Conservation (phyloP, 2,888 invertebrate species). For the Lithophane socia region DNA sequence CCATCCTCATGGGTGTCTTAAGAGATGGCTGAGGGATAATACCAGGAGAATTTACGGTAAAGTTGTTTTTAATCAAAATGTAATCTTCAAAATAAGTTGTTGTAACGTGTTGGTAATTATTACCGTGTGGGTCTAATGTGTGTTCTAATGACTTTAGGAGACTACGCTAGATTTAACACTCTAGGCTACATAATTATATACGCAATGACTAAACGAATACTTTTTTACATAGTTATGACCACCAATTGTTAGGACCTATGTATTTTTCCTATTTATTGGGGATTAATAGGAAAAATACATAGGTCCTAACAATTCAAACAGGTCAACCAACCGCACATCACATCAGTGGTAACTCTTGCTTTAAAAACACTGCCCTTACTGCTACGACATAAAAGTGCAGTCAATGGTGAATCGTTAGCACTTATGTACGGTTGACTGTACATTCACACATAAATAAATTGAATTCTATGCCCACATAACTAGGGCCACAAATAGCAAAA, state of each 20-base stretch:
- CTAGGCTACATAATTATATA: not conserved
- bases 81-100: conserved; percentile 24
- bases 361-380: not conserved
- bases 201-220: not conserved
- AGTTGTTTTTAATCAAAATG: conserved; percentile 38
- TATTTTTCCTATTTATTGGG: not conserved
- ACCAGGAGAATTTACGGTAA: conserved; percentile 6
- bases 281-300: too few relatives aligned
- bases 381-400: not conserved
- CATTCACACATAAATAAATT: not conserved
- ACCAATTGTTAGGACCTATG: not conserved
- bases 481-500: conserved; percentile 1
- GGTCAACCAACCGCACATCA: not conserved
- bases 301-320: too few relatives aligned
- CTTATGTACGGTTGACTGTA: not conserved
- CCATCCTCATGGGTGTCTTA: conserved; percentile 41
- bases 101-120: conserved; percentile 24
- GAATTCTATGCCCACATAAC: not conserved
- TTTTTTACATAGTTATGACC: too few relatives aligned
- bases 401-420: too few relatives aligned
- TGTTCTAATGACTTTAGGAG: not conserved
- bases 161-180: not conserved
- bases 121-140: conserved; percentile 14
- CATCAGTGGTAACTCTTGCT: not conserved
- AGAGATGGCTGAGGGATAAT: conserved; percentile 26